Base-by-base conservation (phyloP, 2,797 vertebrate species). In the Pangasius sanitwongsei region DNA sequence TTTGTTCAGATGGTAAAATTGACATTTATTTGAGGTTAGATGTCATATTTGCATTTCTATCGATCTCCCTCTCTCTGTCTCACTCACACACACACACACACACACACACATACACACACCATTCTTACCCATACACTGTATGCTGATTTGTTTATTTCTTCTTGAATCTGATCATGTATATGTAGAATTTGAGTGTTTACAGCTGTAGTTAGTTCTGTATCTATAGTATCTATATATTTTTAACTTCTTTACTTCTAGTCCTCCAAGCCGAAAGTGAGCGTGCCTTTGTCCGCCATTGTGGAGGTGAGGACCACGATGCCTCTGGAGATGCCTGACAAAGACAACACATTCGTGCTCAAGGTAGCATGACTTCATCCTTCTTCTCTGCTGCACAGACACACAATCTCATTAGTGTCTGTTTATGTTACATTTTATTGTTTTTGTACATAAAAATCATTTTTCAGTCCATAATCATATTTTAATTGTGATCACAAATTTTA, bases 261-360 rank as follows among this genome's bases (percentile, higher is more conserved):
- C 28, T 99, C 98, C 87, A 99, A 97, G 93, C 96, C 98, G 83
- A 98, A 98, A 95, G 97, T 99, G 91, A 98, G 97, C 94, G 97
- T 99, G 94, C 99, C 98, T 0, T 96, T 99, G 57, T 97, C 98
- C 0, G 97, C 98, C 90, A 98, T 99, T 75, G 97, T 98, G 37
- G 98, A 99, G 95, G 99, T 99, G 87, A 96, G 99, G 92, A 99
- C 98, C 91, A 99, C 99, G 85, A 99, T 99, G 98, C 98, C 99
- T 0, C 94, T 99, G 94, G 99, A 99, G 95, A 99, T 99, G 99
- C 98, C 98, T 0, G 99, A 99, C 95, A 99, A 98, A 91, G 98
- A 99, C 96, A 99, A 99, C 95, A 99, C 98, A 0, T 99, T 99
- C 0, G 98, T 99, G 87, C 96, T 99, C 0, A 99, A 99, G 98